Base-by-base conservation (phyloP, 2,888 invertebrate species). In the Cistogaster globosa region DNA sequence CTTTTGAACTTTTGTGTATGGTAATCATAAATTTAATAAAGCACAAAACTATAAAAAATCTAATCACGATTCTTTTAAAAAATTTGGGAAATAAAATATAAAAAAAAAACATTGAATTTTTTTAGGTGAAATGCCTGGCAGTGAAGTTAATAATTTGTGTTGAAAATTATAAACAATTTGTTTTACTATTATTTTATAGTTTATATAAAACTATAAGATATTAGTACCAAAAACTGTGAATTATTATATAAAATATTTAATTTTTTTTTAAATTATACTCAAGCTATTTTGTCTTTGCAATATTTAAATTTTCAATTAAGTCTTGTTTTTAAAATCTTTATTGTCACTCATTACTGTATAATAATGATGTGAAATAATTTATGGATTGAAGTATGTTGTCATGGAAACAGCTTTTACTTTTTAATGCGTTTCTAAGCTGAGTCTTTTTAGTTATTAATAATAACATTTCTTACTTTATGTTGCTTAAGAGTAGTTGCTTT, bases 1-100 rank as follows among this genome's bases (percentile, higher is more conserved):
- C 74, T 83, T 69, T 60, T 79, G 79, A 83, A 79, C 83, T 83
- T 69, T 69, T 20, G 14, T 48, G 36, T 63, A 45, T 36, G 14
- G 38, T 69, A 79, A 69, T 45, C 42, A 71, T 36, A 63, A 22
- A 57, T 65, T 45, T 18, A 36, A 58, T 9, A 14, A 26, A 62
- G 38, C 5, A 6, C 8, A 26, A 26, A 26, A 11, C 7, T 14
- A 55, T 53, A 62, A 42, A 38, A 53, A 58, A 71, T 14, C n/a
- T n/a, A 20, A 60, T 53, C 77, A 74, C 72, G 77, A 74, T 45
- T 77, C 42, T n/a, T 22, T 16, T 32, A 3, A 22, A 55, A 38
- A 11, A 20, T 48, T 65, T 48, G 14, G 20, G 14, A 16, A 18
- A 1, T 62, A 20, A 18, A 0, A 63, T n/a, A 53, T 8, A n/a